Conservation (phyloP, 2,113 vertebrate species). For the Pluvianellus socialis region DNA sequence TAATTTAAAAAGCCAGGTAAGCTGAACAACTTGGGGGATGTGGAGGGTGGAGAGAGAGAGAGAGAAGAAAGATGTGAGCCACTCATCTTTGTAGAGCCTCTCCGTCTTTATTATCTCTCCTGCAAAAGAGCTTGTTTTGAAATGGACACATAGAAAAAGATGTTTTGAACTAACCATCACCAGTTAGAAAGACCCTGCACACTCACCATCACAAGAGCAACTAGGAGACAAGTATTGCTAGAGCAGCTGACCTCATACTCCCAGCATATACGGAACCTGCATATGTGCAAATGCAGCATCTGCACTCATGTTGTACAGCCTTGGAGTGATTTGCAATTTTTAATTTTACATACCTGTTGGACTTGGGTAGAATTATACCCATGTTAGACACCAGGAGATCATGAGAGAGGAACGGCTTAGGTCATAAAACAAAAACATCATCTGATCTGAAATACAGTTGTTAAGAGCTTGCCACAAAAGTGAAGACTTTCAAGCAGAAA, state of each 20-base stretch:
- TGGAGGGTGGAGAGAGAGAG: background rate
- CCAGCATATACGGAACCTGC: background rate
- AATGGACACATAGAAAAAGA: background rate
- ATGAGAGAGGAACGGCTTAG: fast-evolving
- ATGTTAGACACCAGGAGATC: background rate
- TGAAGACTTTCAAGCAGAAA: background rate
- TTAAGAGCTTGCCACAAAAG: background rate
- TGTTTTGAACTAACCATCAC: background rate
- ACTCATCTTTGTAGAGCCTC: background rate
- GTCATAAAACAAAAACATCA: background rate
- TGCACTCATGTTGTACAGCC: background rate
- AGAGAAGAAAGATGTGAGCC: background rate
- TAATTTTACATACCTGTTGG: background rate
- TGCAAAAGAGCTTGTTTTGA: background rate
- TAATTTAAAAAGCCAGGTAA: background rate
- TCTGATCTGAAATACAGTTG: background rate
- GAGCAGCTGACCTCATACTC: background rate
- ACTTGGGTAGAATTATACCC: background rate
- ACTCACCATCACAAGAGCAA: background rate
- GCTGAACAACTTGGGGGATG: background rate
- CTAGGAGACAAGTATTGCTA: background rate
- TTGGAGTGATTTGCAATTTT: background rate
- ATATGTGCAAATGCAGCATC: background rate
- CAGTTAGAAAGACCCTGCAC: background rate
- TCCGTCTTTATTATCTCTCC: background rate